Conservation (phyloP, 2,113 vertebrate species). For the Pterocles orientalis region DNA sequence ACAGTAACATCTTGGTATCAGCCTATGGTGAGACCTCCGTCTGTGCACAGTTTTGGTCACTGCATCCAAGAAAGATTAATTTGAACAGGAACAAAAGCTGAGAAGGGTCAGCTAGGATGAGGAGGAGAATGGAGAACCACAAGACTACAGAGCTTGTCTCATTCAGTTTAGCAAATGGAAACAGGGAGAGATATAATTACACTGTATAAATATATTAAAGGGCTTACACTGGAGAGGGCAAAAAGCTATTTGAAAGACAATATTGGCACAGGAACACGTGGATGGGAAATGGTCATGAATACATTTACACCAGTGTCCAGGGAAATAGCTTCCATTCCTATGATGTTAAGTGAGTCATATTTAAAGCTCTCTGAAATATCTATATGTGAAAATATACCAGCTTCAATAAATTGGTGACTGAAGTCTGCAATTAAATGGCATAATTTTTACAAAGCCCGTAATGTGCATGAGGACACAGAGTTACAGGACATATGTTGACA, state of each 20-base stretch:
- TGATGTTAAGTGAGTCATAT: neutral
- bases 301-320: neutral
- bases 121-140: neutral
- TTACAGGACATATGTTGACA: neutral
- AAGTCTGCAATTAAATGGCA: neutral
- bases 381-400: neutral
- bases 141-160: neutral
- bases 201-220: neutral
- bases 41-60: neutral
- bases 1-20: neutral
- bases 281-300: neutral
- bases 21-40: neutral
- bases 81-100: neutral
- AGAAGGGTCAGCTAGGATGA: neutral
- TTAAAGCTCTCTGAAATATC: neutral
- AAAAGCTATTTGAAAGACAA: conserved; percentile 22
- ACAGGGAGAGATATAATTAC: neutral
- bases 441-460: neutral
- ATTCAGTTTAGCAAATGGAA: neutral
- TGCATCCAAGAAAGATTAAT: neutral
- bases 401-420: neutral
- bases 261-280: neutral
- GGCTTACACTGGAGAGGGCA: neutral
- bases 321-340: neutral
- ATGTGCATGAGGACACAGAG: neutral